Evolutionary conservation across 92 coral and sea anemone genomes (phyloP).

Genomic region (Zoanthus sansibaricus): DNA sequence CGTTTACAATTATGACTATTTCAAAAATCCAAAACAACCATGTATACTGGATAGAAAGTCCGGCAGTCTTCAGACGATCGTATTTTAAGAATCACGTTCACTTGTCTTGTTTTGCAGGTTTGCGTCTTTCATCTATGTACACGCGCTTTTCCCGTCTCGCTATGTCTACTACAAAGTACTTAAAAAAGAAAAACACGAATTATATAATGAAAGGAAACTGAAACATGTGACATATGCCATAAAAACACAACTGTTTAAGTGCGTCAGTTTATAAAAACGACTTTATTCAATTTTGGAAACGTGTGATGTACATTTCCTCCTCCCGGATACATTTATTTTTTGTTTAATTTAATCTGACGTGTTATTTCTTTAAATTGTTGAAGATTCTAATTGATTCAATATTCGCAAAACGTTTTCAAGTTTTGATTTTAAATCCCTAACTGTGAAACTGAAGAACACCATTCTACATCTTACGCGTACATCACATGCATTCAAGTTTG

Average conservation of each 20-base stretch:
- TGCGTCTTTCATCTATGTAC: no score
- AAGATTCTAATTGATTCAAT: not conserved
- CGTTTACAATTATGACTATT: no score
- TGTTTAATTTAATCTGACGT: not conserved
- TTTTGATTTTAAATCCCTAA: not conserved
- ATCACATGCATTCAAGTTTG: not conserved
- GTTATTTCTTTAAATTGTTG: not conserved
- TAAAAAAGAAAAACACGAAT: no score
- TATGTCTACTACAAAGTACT: no score
- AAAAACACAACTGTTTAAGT: not conserved
- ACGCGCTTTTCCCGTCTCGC: no score
- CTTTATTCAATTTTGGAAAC: not conserved
- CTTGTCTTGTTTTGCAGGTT: no score
- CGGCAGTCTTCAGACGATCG: no score
- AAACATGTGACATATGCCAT: not conserved
- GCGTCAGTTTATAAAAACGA: not conserved
- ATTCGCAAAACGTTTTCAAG: not conserved
- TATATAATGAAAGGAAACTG: not conserved
- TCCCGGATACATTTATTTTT: conserved; percentile 13
- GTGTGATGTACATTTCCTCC: not conserved
- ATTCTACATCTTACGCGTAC: not conserved
- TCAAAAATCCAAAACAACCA: no score
- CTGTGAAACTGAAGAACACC: not conserved
- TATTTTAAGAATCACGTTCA: no score
- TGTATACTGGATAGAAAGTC: no score